These are phyloP conservation scores for Pyrochroa serraticornis DNA, from an alignment of 2,888 invertebrate genomes.

Conservation along the genomic window DNA sequence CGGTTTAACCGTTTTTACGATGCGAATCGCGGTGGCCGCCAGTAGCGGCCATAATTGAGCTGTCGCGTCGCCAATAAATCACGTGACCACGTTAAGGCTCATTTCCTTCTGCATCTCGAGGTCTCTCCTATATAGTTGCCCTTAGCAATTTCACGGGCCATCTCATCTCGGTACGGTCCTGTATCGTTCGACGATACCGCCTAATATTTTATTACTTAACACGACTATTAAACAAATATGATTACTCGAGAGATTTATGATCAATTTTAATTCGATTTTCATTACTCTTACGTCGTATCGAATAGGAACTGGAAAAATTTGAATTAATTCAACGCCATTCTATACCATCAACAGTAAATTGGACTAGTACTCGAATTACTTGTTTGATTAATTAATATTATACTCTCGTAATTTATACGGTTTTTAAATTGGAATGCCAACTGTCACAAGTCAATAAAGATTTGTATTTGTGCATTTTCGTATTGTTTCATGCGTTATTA, in stretches of 20 bases:
- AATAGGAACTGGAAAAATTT: conserved; percentile 23
- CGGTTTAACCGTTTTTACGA: too few relatives aligned
- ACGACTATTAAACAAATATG: conserved; percentile 27
- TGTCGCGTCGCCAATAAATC: neutral
- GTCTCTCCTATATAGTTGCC: neutral
- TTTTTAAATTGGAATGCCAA: too few relatives aligned
- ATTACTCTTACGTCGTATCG: conserved; percentile 21
- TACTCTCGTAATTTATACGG: too few relatives aligned
- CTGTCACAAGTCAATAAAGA: too few relatives aligned
- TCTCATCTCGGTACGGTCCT: neutral
- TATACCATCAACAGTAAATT: too few relatives aligned
- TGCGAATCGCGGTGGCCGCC: too few relatives aligned
- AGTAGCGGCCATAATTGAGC: neutral
- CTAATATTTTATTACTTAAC: conserved; percentile 24
- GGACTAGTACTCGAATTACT: conserved; percentile 9
- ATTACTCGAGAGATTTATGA: conserved; percentile 23
- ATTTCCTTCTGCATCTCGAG: neutral
- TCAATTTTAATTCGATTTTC: conserved; percentile 26
- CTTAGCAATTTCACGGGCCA: conserved; percentile 7
- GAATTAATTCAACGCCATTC: conserved; percentile 10
- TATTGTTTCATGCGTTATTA: too few relatives aligned
- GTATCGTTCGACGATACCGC: neutral
- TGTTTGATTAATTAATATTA: conserved; percentile 21
- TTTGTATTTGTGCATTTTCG: too few relatives aligned
- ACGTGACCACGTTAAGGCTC: neutral